Conservation (phyloP, 2,888 invertebrate species). For the Kryphioiulus occultus region DNA sequence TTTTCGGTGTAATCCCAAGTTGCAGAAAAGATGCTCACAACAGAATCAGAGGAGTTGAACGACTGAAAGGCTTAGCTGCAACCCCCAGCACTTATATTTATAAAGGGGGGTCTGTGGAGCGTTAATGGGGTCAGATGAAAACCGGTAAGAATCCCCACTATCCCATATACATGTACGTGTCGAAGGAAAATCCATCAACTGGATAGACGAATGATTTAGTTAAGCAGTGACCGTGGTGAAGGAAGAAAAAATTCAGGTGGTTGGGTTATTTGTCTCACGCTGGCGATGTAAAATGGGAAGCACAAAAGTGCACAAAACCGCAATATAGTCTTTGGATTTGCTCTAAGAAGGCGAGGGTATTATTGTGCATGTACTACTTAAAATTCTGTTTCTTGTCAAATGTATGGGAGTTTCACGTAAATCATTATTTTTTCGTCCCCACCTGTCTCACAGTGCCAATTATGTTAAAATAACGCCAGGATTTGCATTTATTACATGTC, state of each 20-base stretch:
- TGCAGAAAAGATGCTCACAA: constrained; percentile 16
- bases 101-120: not conserved
- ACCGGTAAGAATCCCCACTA: constrained; percentile 39
- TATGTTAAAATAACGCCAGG: not conserved
- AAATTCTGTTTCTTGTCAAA: not conserved
- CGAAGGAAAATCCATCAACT: constrained; percentile 21
- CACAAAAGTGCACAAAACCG: not conserved
- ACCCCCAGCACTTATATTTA: constrained; percentile 14
- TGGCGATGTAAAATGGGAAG: not conserved
- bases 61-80: constrained; percentile 1
- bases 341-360: not conserved
- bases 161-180: constrained; percentile 23
- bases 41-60: constrained; percentile 27
- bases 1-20: not conserved
- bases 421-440: not conserved
- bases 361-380: not conserved
- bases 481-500: not conserved
- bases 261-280: not conserved
- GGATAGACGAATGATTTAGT: not conserved
- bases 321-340: not conserved
- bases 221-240: constrained; percentile 19
- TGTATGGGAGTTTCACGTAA: not conserved
- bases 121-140: constrained; percentile 33
- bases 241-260: not conserved
- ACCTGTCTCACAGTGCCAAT: not conserved